Evolutionary conservation across 2,113 vertebrate genomes (phyloP), one percentile per base, ranked within the genome.

Genomic region (Megatriorchis doriae): DNA sequence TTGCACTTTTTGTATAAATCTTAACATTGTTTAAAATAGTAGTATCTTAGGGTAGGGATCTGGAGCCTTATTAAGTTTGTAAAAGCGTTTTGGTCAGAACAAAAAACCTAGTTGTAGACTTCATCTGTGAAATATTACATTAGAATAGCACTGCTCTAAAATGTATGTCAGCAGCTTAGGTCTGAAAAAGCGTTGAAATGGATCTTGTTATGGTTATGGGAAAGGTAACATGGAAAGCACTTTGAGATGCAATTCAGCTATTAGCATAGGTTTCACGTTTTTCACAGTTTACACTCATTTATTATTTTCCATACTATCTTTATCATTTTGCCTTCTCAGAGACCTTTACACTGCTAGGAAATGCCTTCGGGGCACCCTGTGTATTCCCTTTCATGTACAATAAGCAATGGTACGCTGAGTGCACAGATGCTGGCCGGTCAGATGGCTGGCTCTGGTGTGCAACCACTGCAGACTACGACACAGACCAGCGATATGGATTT

Each of bases 391-490:
- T 99, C 96, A 92, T 96, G 95, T 99, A 97, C 90, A 0, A 3
- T 0, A 50, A 91, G 16, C 98, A 97, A 31, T 99, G 98, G 99
- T 98, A 98, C 0, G 95, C 98, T 0, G 96, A 98, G 26, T 99
- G 99, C 96, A 99, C 98, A 1, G 82, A 27, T 1, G 98, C 90
- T 0, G 99, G 99, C 1, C 96, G 98, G 9, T 16, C 98, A 0
- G 99, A 99, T 0, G 98, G 98, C 16, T 74, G 95, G 26, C 97
- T 97, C 26, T 99, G 99, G 99, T 99, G 99, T 59, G 97, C 98
- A 5, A 99, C 99, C 23, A 98, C 98, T 0, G 91, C 95, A 5
- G 91, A 99, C 89, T 99, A 98, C 4, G 89, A 98, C n/a, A 40
- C 61, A 1, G 96, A 98, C 3, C 98, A 88, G 56, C 95, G 98